Base-by-base conservation (phyloP, 2,113 vertebrate species). In the Mustela lutreola region DNA sequence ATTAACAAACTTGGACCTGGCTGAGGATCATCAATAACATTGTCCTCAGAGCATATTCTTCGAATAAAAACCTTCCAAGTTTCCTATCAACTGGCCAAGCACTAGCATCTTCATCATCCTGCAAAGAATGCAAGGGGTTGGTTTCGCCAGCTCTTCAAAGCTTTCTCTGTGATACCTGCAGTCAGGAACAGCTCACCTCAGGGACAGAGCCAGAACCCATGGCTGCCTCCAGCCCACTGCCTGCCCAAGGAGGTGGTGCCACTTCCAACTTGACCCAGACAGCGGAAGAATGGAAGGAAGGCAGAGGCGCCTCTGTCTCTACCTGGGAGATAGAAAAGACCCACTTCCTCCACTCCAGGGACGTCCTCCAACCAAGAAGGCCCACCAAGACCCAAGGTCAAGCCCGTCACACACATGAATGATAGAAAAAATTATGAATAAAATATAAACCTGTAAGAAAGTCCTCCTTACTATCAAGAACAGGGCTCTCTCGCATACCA, bases 121-220 rank as follows among this genome's bases (percentile, higher is more conserved):
- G 58, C 73, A 87, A 87, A 92, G 63, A 89, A 94, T 94, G 60
- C 42, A 26, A 56, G 42, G 39, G 3, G 2, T 26, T 78, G 36
- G 48, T 65, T 76, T 92, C 86, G 88, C 60, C 89, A 96, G 28
- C 16, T 96, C 81, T 91, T 70, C 95, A 81, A 83, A 84, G 85
- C 73, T 81, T 87, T 91, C 81, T 95, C 91, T 28, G 16, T 56
- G 56, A 94, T 28, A 80, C 94, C 76, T 63, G 14, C 14, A 62
- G 85, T 60, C 56, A 82, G 63, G 78, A 50, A 95, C 39, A 78
- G 88, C 50, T 85, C 67, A 78, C 90, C 81, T 81, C 62, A 39
- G 94, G 86, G 89, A 93, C 53, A 26, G 3, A 78, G 95, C 95
- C 94, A 96, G 90, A n/a, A 22, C 60, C 31, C 10, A 0, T 6